These are phyloP conservation scores for Eulemur mongoz DNA, from an alignment of 2,797 vertebrate genomes.

Conservation along the genomic window DNA sequence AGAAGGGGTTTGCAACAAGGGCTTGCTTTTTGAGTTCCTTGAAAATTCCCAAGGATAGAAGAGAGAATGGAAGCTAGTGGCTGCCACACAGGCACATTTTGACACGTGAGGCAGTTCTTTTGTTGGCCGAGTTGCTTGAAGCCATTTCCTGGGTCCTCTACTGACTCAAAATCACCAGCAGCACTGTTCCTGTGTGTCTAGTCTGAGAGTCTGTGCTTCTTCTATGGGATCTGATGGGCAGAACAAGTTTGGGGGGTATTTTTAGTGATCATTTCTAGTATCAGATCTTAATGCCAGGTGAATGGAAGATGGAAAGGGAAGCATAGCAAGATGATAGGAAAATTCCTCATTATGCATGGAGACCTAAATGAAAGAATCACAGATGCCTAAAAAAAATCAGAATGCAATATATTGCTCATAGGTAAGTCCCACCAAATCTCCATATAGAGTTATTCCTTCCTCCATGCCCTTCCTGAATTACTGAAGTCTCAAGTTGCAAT, in stretches of 20 bases:
- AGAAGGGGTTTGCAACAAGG: slow-evolving; percentile 57
- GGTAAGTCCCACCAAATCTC: not conserved
- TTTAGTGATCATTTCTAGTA: not conserved
- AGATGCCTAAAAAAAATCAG: not conserved
- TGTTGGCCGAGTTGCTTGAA: not conserved
- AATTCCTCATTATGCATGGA: not conserved
- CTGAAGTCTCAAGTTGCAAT: not conserved
- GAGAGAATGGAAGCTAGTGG: slow-evolving; percentile 7
- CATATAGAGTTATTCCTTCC: not conserved
- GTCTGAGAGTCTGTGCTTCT: not conserved
- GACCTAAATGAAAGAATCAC: slow-evolving; percentile 24
- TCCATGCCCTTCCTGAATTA: not conserved
- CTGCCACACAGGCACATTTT: not conserved
- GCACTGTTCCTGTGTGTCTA: not conserved
- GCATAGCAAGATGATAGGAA: not conserved
- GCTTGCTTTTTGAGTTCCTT: slow-evolving; percentile 59
- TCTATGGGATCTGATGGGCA: not conserved
- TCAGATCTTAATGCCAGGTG: not conserved
- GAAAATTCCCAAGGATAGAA: slow-evolving; percentile 62
- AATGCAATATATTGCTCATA: not conserved
- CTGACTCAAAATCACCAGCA: not conserved
- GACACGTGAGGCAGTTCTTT: not conserved
- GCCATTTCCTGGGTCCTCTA: not conserved
- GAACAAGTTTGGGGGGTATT: not conserved
- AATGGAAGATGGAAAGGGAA: not conserved